These are phyloP conservation scores for Fregata magnificens DNA, from an alignment of 2,113 vertebrate species.

Conservation along the genomic window DNA sequence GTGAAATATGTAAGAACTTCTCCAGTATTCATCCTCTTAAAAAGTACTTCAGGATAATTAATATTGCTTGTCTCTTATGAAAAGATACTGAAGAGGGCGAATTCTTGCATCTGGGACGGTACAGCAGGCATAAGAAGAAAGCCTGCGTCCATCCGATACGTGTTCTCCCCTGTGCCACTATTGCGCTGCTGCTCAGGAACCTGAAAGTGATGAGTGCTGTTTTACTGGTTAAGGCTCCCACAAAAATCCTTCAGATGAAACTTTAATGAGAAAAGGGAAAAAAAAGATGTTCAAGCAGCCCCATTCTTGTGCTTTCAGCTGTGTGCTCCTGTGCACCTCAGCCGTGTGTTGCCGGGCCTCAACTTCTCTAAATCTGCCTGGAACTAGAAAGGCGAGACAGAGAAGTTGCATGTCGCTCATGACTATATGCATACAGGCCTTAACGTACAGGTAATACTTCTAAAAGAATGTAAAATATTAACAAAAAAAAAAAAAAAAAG, in stretches of 20 bases:
- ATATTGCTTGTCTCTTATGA: not conserved
- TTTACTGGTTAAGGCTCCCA: slow-evolving; percentile 11
- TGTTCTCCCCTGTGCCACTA: not conserved
- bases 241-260: slow-evolving; percentile 55
- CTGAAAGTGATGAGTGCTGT: not conserved
- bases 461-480: slow-evolving; percentile 36
- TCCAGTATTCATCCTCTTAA: not conserved
- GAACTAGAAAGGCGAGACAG: not conserved
- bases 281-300: not conserved
- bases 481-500: not conserved
- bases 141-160: not conserved
- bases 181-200: not conserved
- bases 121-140: not conserved
- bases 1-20: not conserved
- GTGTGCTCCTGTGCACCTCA: not conserved
- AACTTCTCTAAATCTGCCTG: slow-evolving; percentile 13
- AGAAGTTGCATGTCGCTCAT: not conserved
- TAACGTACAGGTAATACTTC: slow-evolving; percentile 7
- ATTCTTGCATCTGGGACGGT: not conserved
- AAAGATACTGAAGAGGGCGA: not conserved
- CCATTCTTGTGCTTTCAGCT: not conserved
- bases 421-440: slow-evolving; percentile 8
- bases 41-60: slow-evolving; percentile 7
- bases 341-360: not conserved
- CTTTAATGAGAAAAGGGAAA: slow-evolving; percentile 42